Evolutionary conservation across 2,888 invertebrate genomes (phyloP).

Genomic region (Noctua pronuba): DNA sequence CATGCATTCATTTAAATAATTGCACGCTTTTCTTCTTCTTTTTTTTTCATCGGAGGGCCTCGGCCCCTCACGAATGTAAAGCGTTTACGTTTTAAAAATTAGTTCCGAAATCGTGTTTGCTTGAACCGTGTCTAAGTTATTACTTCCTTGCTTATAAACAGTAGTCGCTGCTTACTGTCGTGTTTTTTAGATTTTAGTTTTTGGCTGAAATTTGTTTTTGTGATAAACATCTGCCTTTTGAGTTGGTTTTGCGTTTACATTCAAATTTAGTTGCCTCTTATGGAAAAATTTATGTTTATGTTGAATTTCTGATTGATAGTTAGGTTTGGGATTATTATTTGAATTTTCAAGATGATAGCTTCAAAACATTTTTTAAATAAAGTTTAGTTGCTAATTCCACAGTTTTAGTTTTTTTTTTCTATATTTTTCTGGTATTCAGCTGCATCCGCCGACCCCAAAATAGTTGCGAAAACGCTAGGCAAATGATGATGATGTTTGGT

Average conservation of each 20-base stretch:
- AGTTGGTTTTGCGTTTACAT: not conserved
- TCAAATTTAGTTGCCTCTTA: not conserved
- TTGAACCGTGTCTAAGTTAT: constrained; percentile 62
- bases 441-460: too few relatives aligned
- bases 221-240: constrained; percentile 21
- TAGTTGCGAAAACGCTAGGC: too few relatives aligned
- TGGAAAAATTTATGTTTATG: not conserved
- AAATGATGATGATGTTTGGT: too few relatives aligned
- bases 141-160: constrained; percentile 51
- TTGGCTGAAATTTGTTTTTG: not conserved
- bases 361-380: not conserved
- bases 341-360: not conserved
- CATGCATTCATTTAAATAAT: constrained; percentile 68
- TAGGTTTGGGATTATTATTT: not conserved
- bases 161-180: constrained; percentile 30
- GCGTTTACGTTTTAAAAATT: constrained; percentile 64
- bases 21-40: constrained; percentile 54
- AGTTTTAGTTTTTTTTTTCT: too few relatives aligned
- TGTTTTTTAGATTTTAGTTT: constrained; percentile 48
- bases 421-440: too few relatives aligned
- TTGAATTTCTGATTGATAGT: not conserved
- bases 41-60: constrained; percentile 22
- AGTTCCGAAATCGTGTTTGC: constrained; percentile 51
- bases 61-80: constrained; percentile 44
- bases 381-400: not conserved